Percentiles rank a stretch among this genome's conserved stretches.
phyloP scores from a whole-genome alignment of 2,113 vertebrate species.

The Propithecus coquereli region DNA sequence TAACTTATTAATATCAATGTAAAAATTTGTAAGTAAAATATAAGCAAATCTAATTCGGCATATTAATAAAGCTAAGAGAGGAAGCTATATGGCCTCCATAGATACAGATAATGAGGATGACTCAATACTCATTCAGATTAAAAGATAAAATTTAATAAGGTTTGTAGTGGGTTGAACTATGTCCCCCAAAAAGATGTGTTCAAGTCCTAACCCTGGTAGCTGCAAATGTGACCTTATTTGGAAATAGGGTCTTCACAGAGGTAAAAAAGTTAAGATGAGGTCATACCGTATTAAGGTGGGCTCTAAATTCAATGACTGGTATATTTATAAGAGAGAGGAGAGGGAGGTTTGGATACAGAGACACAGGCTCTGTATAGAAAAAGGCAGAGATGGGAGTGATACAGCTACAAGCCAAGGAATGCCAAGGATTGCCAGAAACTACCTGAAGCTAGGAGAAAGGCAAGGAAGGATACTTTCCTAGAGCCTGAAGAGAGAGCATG shows the following conservation, averaged over 20 bases:
- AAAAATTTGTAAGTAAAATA: constrained; percentile 21
- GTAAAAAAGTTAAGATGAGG: not conserved
- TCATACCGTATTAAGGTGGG: not conserved
- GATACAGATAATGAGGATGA: constrained; percentile 28
- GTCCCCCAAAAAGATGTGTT: not conserved
- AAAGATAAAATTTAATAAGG: not conserved
- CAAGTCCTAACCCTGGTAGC: not conserved
- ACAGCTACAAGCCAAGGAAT: not conserved
- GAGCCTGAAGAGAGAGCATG: not conserved
- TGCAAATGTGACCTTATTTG: not conserved
- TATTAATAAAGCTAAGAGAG: constrained; percentile 28
- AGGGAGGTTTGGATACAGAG: not conserved
- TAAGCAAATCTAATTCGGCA: not conserved
- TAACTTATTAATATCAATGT: not conserved
- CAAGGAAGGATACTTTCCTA: not conserved
- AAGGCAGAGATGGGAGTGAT: not conserved
- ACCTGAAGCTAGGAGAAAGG: not conserved
- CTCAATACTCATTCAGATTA: not conserved
- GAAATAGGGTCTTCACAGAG: not conserved
- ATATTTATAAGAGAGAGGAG: not conserved
- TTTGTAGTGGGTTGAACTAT: not conserved
- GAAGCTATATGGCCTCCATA: not conserved
- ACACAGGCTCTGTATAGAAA: not conserved
- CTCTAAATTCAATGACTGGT: not conserved
- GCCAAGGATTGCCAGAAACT: not conserved